Evolutionary conservation across 2,797 vertebrate genomes (phyloP).

Genomic region (Mormyrops attenuatus): DNA sequence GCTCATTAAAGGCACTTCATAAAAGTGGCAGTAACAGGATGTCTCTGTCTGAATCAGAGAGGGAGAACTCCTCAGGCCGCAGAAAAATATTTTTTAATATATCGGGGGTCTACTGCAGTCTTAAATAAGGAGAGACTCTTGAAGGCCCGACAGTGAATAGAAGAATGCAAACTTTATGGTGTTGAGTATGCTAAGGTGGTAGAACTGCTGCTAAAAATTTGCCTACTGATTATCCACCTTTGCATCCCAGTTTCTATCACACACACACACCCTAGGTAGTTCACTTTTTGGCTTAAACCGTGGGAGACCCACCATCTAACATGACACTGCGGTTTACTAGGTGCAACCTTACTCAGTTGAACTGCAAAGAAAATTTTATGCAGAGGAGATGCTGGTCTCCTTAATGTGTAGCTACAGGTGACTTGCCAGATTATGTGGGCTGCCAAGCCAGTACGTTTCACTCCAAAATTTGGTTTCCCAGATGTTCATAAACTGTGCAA

Average conservation of each 20-base stretch:
- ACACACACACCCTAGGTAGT: background rate
- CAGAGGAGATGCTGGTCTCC: background rate
- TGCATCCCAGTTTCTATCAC: background rate
- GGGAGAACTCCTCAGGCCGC: constrained; percentile 86
- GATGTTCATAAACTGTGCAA: background rate
- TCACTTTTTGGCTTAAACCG: background rate
- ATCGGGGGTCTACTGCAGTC: constrained; percentile 81
- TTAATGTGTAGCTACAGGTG: background rate
- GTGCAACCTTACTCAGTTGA: background rate
- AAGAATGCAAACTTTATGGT: background rate
- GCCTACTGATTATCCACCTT: background rate
- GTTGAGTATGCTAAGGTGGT: background rate
- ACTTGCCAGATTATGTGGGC: background rate
- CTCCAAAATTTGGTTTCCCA: background rate
- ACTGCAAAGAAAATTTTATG: background rate
- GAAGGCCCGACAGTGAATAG: constrained; percentile 73
- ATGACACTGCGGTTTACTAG: background rate
- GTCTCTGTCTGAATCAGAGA: constrained; percentile 76
- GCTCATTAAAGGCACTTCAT: constrained; percentile 97
- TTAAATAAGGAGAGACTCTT: constrained; percentile 90
- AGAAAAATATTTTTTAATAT: constrained; percentile 85
- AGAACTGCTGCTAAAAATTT: background rate
- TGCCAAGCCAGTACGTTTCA: background rate
- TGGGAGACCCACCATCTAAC: background rate
- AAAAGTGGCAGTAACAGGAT: constrained; percentile 92